Percentiles rank a stretch among this genome's conserved stretches.
phyloP scores from a whole-genome alignment of 2,113 vertebrate genomes.

The Prolemur simus region DNA sequence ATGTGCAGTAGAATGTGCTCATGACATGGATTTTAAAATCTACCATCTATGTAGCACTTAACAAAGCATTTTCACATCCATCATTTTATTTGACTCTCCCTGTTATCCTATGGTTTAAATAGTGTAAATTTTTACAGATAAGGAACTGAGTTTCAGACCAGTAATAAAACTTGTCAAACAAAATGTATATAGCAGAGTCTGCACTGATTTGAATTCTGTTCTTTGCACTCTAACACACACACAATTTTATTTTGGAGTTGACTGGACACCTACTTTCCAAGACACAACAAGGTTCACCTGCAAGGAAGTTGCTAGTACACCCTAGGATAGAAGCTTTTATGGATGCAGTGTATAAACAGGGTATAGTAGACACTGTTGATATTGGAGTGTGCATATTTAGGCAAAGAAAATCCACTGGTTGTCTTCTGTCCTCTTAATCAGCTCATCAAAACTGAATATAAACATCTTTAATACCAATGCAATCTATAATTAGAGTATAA shows the following conservation, averaged over 20 bases:
- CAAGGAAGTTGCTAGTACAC: neutral
- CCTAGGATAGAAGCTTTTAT: neutral
- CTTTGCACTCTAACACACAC: neutral
- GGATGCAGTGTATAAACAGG: neutral
- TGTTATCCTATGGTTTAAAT: neutral
- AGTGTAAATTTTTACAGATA: slow-evolving; percentile 1
- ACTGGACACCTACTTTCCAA: neutral
- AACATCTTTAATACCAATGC: neutral
- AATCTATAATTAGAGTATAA: slow-evolving; percentile 31
- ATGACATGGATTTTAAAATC: neutral
- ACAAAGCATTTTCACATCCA: neutral
- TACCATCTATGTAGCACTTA: neutral
- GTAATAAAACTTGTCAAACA: neutral
- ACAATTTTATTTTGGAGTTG: slow-evolving; percentile 11
- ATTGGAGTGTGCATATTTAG: neutral
- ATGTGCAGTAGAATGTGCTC: neutral
- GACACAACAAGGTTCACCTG: neutral
- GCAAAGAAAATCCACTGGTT: slow-evolving; percentile 10
- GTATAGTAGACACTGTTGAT: neutral
- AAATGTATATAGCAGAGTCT: neutral
- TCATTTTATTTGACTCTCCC: slow-evolving; percentile 16
- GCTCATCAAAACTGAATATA: neutral
- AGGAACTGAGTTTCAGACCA: slow-evolving; percentile 1
- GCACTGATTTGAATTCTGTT: neutral
- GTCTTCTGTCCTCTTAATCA: neutral